Evolutionary conservation across 1,140 invertebrate genomes (phyloP).

Genomic region (Lasioglossum albipes): DNA sequence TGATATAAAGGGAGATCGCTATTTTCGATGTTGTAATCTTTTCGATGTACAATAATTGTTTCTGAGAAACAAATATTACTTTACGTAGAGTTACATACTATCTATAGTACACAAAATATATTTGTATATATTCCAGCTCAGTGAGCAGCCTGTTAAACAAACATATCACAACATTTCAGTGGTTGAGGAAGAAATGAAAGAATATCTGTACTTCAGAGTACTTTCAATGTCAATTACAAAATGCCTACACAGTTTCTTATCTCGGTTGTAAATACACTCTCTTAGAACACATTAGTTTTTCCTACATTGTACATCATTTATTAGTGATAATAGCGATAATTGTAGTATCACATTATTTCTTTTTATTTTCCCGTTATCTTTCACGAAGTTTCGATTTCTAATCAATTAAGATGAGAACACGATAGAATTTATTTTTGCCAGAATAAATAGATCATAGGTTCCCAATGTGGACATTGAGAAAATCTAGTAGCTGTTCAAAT

Average conservation of each 20-base stretch:
- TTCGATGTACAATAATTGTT: constrained; percentile 22
- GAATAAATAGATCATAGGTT: background rate
- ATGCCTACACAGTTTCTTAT: background rate
- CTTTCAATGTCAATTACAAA: background rate
- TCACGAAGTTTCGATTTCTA: background rate
- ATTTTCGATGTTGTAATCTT: constrained; percentile 26
- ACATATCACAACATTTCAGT: constrained; percentile 2
- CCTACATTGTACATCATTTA: background rate
- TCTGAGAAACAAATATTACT: constrained; percentile 27
- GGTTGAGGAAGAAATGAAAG: background rate
- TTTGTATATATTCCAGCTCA: constrained; percentile 35
- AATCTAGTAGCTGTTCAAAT: no score
- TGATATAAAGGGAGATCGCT: constrained; percentile 3
- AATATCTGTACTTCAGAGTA: background rate
- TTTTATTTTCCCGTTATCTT: background rate
- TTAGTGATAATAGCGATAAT: background rate
- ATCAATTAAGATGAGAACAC: background rate
- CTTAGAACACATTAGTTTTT: background rate
- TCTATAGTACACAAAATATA: constrained; percentile 9
- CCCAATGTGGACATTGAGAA: no score
- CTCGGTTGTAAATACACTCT: background rate
- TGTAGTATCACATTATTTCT: background rate
- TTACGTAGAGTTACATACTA: background rate
- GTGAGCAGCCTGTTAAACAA: constrained; percentile 5
- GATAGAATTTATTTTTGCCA: constrained; percentile 1